Conservation (phyloP, 2,888 invertebrate species). For the Gari tellinella region DNA sequence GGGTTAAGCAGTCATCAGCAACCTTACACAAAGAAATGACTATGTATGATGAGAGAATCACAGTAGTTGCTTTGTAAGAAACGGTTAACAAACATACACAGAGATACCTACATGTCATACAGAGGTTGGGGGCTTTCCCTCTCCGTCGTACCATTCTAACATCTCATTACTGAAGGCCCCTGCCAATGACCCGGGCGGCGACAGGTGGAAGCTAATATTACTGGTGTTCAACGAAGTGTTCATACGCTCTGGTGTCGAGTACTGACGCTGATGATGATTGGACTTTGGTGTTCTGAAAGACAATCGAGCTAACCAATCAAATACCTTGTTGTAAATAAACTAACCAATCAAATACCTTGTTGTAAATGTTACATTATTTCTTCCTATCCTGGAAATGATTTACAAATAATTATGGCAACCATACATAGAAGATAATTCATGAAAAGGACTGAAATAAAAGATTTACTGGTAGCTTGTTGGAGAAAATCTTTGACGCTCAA, state of each 20-base stretch:
- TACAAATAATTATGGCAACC: no score
- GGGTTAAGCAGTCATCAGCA: no score
- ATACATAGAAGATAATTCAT: no score
- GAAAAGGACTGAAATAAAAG: no score
- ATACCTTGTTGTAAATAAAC: background rate
- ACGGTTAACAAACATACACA: no score
- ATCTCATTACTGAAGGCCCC: conserved; percentile 87
- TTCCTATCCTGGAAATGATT: no score
- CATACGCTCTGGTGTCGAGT: conserved; percentile 54
- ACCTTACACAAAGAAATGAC: no score
- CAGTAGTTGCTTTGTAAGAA: no score
- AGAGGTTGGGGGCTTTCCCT: conserved; percentile 51
- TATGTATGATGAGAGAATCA: no score
- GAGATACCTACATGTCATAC: conserved; percentile 43
- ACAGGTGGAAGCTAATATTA: conserved; percentile 53
- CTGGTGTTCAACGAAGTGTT: conserved; percentile 25
- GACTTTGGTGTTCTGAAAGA: conserved; percentile 24
- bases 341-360: background rate
- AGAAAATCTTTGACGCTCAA: no score
- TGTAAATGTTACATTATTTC: no score
- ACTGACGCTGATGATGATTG: conserved; percentile 43
- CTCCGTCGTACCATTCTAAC: conserved; percentile 86
- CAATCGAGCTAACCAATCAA: background rate
- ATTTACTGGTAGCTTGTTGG: no score
- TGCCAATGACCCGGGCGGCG: conserved; percentile 81